Conservation (phyloP, 2,888 invertebrate species). For the Dynastes grantii region DNA sequence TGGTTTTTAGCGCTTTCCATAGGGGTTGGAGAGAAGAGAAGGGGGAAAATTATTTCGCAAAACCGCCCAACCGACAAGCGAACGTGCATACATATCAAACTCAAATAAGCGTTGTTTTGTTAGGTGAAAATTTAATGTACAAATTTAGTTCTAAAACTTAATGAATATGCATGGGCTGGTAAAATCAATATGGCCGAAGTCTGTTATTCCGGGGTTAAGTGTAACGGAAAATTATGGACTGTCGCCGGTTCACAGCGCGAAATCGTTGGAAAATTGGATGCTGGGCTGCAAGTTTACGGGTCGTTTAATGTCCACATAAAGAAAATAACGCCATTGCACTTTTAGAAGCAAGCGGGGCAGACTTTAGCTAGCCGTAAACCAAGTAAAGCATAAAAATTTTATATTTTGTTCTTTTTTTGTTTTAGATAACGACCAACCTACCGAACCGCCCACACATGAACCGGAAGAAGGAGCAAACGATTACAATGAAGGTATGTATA, state of each 20-base stretch:
- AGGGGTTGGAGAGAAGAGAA: background rate
- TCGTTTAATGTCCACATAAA: background rate
- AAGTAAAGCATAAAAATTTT: too few relatives aligned
- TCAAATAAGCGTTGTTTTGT: constrained; percentile 24
- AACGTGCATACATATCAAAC: constrained; percentile 9
- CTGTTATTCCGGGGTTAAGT: constrained; percentile 14
- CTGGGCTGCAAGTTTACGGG: background rate
- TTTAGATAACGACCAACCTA: constrained; percentile 1
- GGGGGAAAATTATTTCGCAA: background rate
- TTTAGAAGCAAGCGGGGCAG: too few relatives aligned
- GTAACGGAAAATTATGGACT: constrained; percentile 19
- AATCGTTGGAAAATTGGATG: background rate
- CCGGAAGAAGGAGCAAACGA: background rate
- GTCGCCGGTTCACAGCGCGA: background rate
- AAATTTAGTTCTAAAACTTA: constrained; percentile 29
- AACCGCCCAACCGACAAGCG: background rate
- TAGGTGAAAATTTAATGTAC: constrained; percentile 33
- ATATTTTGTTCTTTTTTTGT: background rate
- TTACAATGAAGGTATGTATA: constrained; percentile 4
- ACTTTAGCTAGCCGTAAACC: too few relatives aligned
- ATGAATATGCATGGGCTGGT: constrained; percentile 32
- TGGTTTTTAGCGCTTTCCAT: background rate
- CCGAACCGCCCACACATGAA: background rate
- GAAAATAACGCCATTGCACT: too few relatives aligned
- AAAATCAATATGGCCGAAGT: constrained; percentile 34